Conservation (phyloP, 2,797 vertebrate species). For the Astyanax mexicanus region DNA sequence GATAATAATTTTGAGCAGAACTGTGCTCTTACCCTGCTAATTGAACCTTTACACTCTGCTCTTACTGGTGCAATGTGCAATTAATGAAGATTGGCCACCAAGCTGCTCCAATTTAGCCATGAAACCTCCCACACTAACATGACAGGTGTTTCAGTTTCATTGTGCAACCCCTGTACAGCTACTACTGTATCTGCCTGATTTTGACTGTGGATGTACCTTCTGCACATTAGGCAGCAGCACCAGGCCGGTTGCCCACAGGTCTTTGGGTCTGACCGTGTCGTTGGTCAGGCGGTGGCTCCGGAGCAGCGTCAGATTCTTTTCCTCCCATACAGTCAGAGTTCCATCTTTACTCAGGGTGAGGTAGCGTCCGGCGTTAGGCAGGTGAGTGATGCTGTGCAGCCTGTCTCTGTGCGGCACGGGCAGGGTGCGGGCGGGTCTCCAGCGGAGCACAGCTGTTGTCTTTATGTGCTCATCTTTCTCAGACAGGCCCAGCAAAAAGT, state of each 20-base stretch:
- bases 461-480: slow-evolving; percentile 79
- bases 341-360: slow-evolving; percentile 84
- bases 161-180: too few relatives aligned
- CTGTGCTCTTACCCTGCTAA: too few relatives aligned
- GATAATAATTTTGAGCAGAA: too few relatives aligned
- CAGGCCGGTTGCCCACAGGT: slow-evolving; percentile 86
- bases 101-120: too few relatives aligned
- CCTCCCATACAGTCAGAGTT: slow-evolving; percentile 75
- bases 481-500: slow-evolving; percentile 80
- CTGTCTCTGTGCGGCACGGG: slow-evolving; percentile 80
- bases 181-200: too few relatives aligned
- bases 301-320: slow-evolving; percentile 78
- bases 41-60: too few relatives aligned
- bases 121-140: too few relatives aligned
- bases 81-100: too few relatives aligned
- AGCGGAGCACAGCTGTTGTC: slow-evolving; percentile 69
- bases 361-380: slow-evolving; percentile 78
- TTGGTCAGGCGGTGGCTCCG: slow-evolving; percentile 77
- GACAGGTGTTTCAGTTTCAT: too few relatives aligned
- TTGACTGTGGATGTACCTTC: slow-evolving; percentile 74
- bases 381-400: slow-evolving; percentile 81
- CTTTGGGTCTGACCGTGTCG: slow-evolving; percentile 78
- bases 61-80: too few relatives aligned
- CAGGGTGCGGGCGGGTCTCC: slow-evolving; percentile 77
- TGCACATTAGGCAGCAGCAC: slow-evolving; percentile 82